Base-by-base conservation (phyloP, 1,140 invertebrate species). In the Stegodyphus dumicola region DNA sequence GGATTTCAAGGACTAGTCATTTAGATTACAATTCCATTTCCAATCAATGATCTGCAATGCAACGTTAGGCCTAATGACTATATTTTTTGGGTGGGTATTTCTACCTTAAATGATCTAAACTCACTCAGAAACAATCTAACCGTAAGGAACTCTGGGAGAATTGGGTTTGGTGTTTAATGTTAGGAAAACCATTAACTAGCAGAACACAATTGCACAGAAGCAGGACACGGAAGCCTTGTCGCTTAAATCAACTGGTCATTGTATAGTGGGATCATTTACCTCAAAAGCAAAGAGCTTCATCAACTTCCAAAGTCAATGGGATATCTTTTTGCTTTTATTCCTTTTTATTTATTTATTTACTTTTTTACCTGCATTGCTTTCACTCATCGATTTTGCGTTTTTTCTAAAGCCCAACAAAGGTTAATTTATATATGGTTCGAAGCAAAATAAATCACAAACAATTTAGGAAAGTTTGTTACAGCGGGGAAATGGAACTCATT, bases 211-310 rank as follows among this genome's bases (percentile, higher is more conserved):
- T 33, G 33, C 33, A 33, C 49, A 65, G 13, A 17, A 6, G 6
- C 5, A 13, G 64, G 13, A 65, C 6, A 65, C 13, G 64, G 64
- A 18, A 69, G 51, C 33, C 56, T 64, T 80, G 73, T 81, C 69
- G 70, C 52, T 81, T 73, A 81, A 73, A 80, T 80, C 78, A 71
- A 81, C 78, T 54, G 66, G 69, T 49, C 70, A 71, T 71, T 81
- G 60, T 53, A 73, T 54, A 33, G 53, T 13, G 13, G 17, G 67
- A 51, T 81, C 78, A 81, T 71, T 81, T 73, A 60, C 64, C 67
- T 53, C 67, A 81, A 15, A 6, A 48, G 51, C 18, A 49, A 18
- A 70, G n/a, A 17, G 15, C 52, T 73, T 56, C 64, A 67, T 51
- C 64, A 69, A 70, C 51, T 18, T 18, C 15, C 17, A 10, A 10